Percentiles rank a stretch among this genome's conserved stretches.
phyloP scores from a whole-genome alignment of 2,888 invertebrate species.

The Labia minor region DNA sequence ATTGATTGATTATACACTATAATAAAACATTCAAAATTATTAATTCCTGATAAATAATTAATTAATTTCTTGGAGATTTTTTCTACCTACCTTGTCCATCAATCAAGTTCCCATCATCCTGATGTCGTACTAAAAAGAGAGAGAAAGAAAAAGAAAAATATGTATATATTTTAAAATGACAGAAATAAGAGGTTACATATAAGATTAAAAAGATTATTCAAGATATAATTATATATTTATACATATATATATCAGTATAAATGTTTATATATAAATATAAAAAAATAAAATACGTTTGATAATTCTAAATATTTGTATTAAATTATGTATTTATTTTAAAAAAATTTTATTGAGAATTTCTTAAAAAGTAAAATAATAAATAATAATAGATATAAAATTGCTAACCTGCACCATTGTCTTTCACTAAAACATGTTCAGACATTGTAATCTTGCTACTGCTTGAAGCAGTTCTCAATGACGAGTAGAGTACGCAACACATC shows the following conservation, averaged over 20 bases:
- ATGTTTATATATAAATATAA: no score
- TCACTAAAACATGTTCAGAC: conserved; percentile 65
- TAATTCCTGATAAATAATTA: no score
- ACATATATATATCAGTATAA: no score
- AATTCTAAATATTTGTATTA: no score
- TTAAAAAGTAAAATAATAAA: no score
- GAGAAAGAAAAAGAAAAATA: conserved; percentile 24
- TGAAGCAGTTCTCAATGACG: conserved; percentile 87
- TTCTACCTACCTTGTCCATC: conserved; percentile 20
- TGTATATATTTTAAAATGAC: conserved; percentile 14
- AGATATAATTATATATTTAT: no score
- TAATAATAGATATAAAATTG: no score
- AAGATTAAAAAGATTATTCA: no score
- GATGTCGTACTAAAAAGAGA: conserved; percentile 19
- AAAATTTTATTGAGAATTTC: no score
- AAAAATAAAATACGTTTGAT: no score
- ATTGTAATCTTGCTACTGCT: conserved; percentile 85
- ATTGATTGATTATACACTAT: conserved; percentile 24
- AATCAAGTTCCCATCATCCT: conserved; percentile 20
- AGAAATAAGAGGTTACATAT: not conserved
- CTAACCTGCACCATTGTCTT: conserved; percentile 60
- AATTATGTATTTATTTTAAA: no score
- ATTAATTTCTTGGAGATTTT: not conserved
- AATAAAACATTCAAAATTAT: conserved; percentile 23
- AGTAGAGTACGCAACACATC: conserved; percentile 91